Evolutionary conservation across 2,113 vertebrate genomes (phyloP).

Genomic region (Myrmecobius fasciatus): DNA sequence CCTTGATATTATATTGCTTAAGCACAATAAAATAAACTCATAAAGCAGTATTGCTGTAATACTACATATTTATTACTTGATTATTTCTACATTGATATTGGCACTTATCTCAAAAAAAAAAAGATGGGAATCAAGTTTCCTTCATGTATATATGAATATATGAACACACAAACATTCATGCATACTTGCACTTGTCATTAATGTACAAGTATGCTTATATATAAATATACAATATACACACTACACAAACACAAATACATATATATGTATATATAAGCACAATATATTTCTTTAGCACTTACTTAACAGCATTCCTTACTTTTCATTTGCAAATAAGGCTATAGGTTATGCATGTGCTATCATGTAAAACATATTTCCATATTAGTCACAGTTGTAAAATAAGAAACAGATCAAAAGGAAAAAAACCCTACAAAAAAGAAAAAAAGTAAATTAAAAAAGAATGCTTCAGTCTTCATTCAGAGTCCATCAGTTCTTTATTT

Average conservation of each 20-base stretch:
- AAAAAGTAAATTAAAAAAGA: too few species aligned
- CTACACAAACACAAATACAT: background rate
- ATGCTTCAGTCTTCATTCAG: too few species aligned
- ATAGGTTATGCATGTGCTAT: too few species aligned
- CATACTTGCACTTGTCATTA: too few species aligned
- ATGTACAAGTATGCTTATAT: background rate
- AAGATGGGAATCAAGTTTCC: background rate
- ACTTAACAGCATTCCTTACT: background rate
- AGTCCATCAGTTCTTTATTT: too few species aligned
- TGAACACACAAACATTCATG: background rate
- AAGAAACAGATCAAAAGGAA: too few species aligned
- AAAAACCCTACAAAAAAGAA: too few species aligned
- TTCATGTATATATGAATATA: background rate
- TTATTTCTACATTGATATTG: background rate
- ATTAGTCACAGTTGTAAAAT: too few species aligned
- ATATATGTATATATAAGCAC: too few species aligned
- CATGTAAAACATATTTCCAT: too few species aligned
- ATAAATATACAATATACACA: too few species aligned
- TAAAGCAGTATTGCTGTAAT: background rate
- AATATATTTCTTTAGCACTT: background rate
- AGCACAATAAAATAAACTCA: background rate
- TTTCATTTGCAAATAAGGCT: background rate
- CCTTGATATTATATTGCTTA: background rate
- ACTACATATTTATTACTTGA: background rate
- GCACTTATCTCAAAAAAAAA: background rate